Evolutionary conservation across 2,797 vertebrate genomes (phyloP).

Genomic region (Manis pentadactyla): DNA sequence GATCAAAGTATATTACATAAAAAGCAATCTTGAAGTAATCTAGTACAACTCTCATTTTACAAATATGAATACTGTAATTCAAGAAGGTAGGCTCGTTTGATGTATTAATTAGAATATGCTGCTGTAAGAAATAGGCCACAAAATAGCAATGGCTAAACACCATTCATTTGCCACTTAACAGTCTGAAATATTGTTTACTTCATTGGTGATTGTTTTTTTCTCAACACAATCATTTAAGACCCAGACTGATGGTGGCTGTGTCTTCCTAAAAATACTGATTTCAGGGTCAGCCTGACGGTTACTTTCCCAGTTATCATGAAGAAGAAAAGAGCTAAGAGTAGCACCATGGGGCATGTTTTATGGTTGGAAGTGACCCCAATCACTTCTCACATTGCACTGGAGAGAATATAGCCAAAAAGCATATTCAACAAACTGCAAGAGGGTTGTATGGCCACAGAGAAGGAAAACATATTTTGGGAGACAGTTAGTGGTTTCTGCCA

Average conservation of each 20-base stretch:
- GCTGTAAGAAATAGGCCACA: background rate
- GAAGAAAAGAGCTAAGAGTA: background rate
- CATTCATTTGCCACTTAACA: background rate
- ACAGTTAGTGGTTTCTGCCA: background rate
- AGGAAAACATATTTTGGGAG: background rate
- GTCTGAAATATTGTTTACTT: background rate
- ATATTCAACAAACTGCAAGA: background rate
- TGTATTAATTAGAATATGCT: background rate
- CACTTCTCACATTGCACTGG: background rate
- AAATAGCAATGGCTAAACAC: background rate
- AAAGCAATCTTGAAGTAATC: background rate
- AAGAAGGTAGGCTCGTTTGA: background rate
- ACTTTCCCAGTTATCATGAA: background rate
- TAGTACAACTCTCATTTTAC: background rate
- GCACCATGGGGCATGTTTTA: background rate
- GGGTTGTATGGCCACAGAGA: background rate
- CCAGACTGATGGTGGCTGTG: background rate
- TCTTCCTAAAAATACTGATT: background rate
- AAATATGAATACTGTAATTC: background rate
- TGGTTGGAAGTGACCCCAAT: background rate
- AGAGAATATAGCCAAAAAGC: background rate
- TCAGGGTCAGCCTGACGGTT: background rate
- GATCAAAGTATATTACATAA: background rate
- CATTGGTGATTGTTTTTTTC: background rate
- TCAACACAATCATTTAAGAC: background rate